A percentile compares a stretch with the other conserved stretches of the same genome.
These are phyloP conservation scores for Siniperca knerii DNA, from an alignment of 2,113 vertebrate species.

Conservation along the genomic window DNA sequence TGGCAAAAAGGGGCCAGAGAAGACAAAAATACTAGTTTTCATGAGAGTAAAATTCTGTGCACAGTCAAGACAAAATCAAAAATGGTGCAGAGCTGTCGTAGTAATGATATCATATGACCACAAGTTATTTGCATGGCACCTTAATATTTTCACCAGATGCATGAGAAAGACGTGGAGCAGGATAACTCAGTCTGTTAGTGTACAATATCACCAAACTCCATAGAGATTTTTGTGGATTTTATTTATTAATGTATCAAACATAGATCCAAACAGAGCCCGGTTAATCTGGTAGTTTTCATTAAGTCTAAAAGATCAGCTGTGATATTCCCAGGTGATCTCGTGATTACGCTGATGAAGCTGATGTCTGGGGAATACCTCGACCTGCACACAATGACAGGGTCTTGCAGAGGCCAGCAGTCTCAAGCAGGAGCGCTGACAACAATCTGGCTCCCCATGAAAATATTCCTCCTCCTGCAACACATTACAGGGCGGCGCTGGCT, in stretches of 20 bases:
- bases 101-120: too few relatives aligned
- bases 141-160: not conserved
- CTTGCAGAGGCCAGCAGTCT: constrained; percentile 49
- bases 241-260: not conserved
- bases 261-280: not conserved
- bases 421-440: constrained; percentile 11
- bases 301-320: not conserved
- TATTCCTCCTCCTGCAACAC: constrained; percentile 66
- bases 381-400: constrained; percentile 24
- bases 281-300: not conserved
- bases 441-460: constrained; percentile 17
- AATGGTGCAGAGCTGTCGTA: not conserved
- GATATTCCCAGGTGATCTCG: not conserved
- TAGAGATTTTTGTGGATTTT: not conserved
- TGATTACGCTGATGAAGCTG: not conserved
- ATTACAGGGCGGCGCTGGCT: constrained; percentile 46
- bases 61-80: not conserved
- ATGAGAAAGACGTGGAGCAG: not conserved
- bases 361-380: not conserved
- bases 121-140: not conserved
- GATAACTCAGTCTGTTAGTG: not conserved
- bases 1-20: not conserved
- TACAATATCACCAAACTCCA: not conserved
- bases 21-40: not conserved
- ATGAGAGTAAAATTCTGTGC: not conserved